phyloP scores from a whole-genome alignment of 2,888 invertebrate genomes.

The Xestia sexstrigata region DNA sequence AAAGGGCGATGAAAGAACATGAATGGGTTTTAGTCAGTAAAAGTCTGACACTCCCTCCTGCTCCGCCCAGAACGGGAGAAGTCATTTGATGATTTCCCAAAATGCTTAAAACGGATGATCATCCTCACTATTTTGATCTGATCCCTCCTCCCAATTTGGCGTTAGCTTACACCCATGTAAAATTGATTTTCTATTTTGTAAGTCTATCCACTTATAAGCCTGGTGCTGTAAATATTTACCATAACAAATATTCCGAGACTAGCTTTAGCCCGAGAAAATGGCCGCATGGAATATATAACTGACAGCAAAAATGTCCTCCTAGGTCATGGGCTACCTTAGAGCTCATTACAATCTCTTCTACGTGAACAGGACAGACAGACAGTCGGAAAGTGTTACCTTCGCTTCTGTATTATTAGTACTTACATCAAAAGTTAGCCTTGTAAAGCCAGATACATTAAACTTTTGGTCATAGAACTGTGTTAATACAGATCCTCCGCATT shows the following conservation, averaged over 20 bases:
- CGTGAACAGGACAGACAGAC: not conserved
- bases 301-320: too few species aligned
- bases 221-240: not conserved
- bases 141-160: not conserved
- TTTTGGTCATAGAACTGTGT: constrained; percentile 53
- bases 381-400: not conserved
- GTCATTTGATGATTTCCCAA: too few species aligned
- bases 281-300: too few species aligned
- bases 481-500: constrained; percentile 74
- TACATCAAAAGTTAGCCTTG: constrained; percentile 64
- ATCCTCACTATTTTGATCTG: not conserved
- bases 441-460: constrained; percentile 69
- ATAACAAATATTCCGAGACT: not conserved
- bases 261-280: too few species aligned
- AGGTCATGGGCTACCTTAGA: not conserved
- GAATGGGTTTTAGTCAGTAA: too few species aligned
- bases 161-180: too few species aligned
- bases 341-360: not conserved
- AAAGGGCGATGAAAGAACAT: too few species aligned
- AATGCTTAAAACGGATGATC: too few species aligned
- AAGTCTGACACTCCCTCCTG: too few species aligned
- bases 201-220: not conserved
- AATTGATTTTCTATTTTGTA: not conserved
- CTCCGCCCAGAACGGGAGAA: too few species aligned
- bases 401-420: constrained; percentile 26